Evolutionary conservation across 2,888 invertebrate genomes (phyloP).

Genomic region (Polydrusus pterygomalis): DNA sequence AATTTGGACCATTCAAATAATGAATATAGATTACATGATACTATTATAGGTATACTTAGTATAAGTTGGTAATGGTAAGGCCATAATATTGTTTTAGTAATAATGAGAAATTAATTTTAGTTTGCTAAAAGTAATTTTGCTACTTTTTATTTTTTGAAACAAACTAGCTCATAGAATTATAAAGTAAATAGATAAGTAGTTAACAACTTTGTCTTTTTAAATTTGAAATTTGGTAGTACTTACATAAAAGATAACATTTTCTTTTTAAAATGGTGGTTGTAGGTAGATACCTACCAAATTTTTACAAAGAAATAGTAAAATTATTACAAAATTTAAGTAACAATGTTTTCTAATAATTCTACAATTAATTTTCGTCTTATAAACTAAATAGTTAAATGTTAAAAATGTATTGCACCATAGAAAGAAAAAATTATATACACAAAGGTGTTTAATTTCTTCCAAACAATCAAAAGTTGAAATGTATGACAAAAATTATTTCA

Average conservation of each 20-base stretch:
- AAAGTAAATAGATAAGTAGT: no score
- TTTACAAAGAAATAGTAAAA: no score
- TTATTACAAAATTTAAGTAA: no score
- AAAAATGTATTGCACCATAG: conserved; percentile 17
- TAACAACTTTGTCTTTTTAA: no score
- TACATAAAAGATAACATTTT: no score
- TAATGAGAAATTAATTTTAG: no score
- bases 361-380: neutral
- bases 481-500: neutral
- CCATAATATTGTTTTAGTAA: no score
- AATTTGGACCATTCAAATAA: neutral
- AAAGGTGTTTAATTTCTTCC: neutral
- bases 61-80: neutral
- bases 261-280: no score
- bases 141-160: neutral
- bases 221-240: no score
- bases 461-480: neutral
- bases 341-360: neutral
- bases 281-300: no score
- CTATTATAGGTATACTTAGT: neutral
- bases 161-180: neutral
- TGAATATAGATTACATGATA: neutral
- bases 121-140: neutral
- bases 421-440: conserved; percentile 18
- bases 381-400: no score